Evolutionary conservation across 2,797 vertebrate genomes (phyloP).

Genomic region (Myotis vivesi): DNA sequence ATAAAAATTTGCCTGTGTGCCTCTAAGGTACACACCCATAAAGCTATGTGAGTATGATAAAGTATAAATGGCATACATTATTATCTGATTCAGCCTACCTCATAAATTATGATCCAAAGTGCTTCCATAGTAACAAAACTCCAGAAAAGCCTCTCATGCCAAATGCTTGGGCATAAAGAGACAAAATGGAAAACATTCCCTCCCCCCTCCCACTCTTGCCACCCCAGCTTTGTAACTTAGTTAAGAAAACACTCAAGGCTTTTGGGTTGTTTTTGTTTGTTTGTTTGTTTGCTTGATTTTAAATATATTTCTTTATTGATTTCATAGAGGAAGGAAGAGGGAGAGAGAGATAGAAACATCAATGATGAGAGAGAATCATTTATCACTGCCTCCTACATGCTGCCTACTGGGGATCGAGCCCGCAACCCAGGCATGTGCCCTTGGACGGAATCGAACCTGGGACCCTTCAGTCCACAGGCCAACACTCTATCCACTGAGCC

Average conservation of each 20-base stretch:
- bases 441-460: too few relatives aligned
- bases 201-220: too few relatives aligned
- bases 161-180: background rate
- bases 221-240: background rate
- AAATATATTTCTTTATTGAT: background rate
- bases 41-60: conserved; percentile 82
- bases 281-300: background rate
- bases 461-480: too few relatives aligned
- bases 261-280: background rate
- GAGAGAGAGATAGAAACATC: too few relatives aligned
- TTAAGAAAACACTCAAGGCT: background rate
- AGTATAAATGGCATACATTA: conserved; percentile 79
- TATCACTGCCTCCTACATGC: too few relatives aligned
- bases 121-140: conserved; percentile 62
- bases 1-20: conserved; percentile 87
- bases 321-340: too few relatives aligned
- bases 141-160: conserved; percentile 50
- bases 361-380: too few relatives aligned
- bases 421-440: too few relatives aligned
- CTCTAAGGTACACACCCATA: conserved; percentile 86
- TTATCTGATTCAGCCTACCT: conserved; percentile 80
- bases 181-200: background rate
- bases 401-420: too few relatives aligned
- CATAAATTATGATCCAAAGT: conserved; percentile 84
- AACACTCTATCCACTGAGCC: too few relatives aligned